Conservation (phyloP, 37 sponge, comb jelly and placozoan genomes). For the Oscarella lobularis region DNA sequence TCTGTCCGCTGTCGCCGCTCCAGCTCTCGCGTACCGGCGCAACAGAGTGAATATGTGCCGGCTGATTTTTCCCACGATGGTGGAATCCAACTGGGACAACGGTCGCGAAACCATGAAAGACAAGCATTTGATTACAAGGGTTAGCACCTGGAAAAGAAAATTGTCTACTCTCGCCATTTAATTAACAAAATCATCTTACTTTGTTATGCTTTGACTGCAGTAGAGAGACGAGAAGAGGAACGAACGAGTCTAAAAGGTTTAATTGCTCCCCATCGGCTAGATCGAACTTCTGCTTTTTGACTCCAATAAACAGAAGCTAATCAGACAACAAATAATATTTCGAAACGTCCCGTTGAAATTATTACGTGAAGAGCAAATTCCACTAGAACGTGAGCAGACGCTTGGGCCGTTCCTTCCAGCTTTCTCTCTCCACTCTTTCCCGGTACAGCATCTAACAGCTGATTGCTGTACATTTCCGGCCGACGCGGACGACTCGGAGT, state of each 20-base stretch:
- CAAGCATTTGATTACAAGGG: too few relatives aligned
- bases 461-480: constrained; percentile 1
- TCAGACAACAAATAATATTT: neutral
- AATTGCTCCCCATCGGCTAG: neutral
- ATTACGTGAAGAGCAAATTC: constrained; percentile 67
- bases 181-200: constrained; percentile 6
- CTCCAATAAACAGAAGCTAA: neutral
- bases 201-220: neutral
- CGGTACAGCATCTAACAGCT: constrained; percentile 45
- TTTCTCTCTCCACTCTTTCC: constrained; percentile 22
- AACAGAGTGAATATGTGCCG: constrained; percentile 60
- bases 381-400: constrained; percentile 33
- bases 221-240: neutral
- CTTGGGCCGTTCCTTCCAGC: constrained; percentile 8
- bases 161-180: too few relatives aligned
- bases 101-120: too few relatives aligned
- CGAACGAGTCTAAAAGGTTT: neutral
- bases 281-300: neutral
- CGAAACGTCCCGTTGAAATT: neutral
- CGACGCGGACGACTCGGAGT: too few relatives aligned
- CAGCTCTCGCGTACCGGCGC: constrained; percentile 40
- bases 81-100: too few relatives aligned
- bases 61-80: constrained; percentile 1
- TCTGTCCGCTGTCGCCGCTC: constrained; percentile 19
- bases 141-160: too few relatives aligned